A percentile compares a stretch with the other conserved stretches of the same genome.
phyloP scores from a whole-genome alignment of 2,113 vertebrate genomes.

The Alosa alosa region DNA sequence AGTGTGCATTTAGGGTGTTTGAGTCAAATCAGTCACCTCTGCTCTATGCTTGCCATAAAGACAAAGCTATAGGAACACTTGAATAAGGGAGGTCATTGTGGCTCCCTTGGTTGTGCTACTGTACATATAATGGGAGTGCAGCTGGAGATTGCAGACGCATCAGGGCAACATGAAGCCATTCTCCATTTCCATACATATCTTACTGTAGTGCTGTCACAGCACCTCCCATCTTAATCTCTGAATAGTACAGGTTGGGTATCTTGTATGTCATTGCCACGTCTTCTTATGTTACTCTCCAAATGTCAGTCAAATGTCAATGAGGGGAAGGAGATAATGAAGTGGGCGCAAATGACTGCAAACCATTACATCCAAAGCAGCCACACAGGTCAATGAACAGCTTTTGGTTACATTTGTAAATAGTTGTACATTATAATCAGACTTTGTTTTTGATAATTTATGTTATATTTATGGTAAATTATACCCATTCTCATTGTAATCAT shows the following conservation, averaged over 20 bases:
- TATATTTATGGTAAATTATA: constrained; percentile 11
- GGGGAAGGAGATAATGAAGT: neutral
- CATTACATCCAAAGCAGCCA: neutral
- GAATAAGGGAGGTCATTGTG: neutral
- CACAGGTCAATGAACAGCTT: neutral
- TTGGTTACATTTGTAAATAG: constrained; percentile 2
- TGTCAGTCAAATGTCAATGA: neutral
- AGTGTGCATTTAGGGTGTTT: neutral
- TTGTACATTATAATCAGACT: constrained; percentile 18
- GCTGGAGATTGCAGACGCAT: neutral
- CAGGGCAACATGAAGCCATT: neutral
- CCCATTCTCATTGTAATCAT: neutral
- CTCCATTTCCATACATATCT: neutral
- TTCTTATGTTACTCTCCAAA: neutral
- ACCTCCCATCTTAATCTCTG: neutral
- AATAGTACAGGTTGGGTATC: neutral
- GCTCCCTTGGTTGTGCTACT: neutral
- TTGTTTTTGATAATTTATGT: constrained; percentile 12
- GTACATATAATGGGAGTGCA: neutral
- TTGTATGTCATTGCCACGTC: neutral
- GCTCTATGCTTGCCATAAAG: neutral
- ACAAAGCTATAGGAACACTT: neutral
- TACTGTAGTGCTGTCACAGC: neutral
- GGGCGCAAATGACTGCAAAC: neutral
- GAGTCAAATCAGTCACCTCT: neutral